A percentile compares a stretch with the other conserved stretches of the same genome.
Evolutionary conservation across 1,140 invertebrate genomes (phyloP).

Genomic region (Ctenoplectra terminalis): DNA sequence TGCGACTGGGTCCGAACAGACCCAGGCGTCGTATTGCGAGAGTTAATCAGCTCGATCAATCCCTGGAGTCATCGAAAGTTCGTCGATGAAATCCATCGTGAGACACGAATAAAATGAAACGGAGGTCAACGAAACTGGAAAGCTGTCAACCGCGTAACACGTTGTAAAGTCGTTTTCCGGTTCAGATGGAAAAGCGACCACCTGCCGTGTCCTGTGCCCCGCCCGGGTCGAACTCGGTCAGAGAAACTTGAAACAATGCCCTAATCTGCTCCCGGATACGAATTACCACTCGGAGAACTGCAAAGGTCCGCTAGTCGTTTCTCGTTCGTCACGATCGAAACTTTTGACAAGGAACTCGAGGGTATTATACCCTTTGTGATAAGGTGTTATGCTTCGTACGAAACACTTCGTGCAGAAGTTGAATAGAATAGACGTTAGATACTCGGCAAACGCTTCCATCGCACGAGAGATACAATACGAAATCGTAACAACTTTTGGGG

Average conservation of each 20-base stretch:
- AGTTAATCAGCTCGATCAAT: not conserved
- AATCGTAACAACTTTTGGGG: too few relatives aligned
- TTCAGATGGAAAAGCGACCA: slow-evolving; percentile 4
- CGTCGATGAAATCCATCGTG: too few relatives aligned
- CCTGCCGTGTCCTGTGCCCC: not conserved
- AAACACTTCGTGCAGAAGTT: not conserved
- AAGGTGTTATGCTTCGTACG: too few relatives aligned
- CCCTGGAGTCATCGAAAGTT: not conserved
- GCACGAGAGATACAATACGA: too few relatives aligned
- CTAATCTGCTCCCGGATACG: not conserved
- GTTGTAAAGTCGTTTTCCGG: slow-evolving; percentile 22
- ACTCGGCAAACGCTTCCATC: too few relatives aligned
- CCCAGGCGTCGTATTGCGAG: too few relatives aligned
- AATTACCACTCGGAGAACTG: not conserved
- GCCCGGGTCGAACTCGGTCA: not conserved
- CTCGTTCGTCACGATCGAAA: not conserved
- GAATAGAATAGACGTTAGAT: not conserved
- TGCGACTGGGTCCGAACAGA: too few relatives aligned
- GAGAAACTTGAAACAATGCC: slow-evolving; percentile 13
- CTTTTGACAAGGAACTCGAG: not conserved
- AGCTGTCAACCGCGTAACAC: not conserved
- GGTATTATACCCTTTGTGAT: not conserved
- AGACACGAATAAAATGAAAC: not conserved
- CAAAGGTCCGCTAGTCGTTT: not conserved
- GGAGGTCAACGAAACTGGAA: not conserved